phyloP scores from a whole-genome alignment of 1,140 invertebrate species.

The Aplysia californica region DNA sequence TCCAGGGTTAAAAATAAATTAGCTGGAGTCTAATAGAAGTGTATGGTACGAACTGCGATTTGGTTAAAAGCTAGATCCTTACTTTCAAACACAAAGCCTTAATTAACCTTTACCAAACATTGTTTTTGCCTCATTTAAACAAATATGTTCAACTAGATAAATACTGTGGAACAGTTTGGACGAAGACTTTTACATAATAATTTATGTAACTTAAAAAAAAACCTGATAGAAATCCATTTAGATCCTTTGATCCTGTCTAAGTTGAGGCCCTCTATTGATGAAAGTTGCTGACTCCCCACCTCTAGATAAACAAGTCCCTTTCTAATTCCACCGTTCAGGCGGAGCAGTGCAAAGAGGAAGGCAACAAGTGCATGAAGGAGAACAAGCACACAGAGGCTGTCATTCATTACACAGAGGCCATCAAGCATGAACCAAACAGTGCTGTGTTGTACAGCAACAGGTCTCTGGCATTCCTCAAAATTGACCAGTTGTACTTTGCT shows the following conservation, averaged over 20 bases:
- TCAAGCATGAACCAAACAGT: slow-evolving; percentile 80
- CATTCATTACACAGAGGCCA: slow-evolving; percentile 82
- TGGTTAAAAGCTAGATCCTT: too few relatives aligned
- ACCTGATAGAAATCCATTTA: too few relatives aligned
- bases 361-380: slow-evolving; percentile 81
- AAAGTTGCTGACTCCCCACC: slow-evolving; percentile 31
- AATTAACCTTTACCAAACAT: too few relatives aligned
- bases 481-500: slow-evolving; percentile 81
- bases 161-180: too few relatives aligned
- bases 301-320: slow-evolving; percentile 32
- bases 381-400: slow-evolving; percentile 81
- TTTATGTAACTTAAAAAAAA: too few relatives aligned
- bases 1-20: too few relatives aligned
- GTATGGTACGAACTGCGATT: too few relatives aligned
- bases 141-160: too few relatives aligned
- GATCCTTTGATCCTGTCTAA: background rate
- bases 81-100: too few relatives aligned
- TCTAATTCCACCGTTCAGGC: slow-evolving; percentile 56
- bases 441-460: slow-evolving; percentile 82
- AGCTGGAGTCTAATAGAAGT: too few relatives aligned
- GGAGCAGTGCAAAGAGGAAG: slow-evolving; percentile 76
- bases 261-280: background rate
- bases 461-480: slow-evolving; percentile 82
- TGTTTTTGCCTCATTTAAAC: too few relatives aligned
- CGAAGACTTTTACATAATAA: too few relatives aligned